Conservation (phyloP, 2,888 invertebrate genomes). For the Charanyca ferruginea region DNA sequence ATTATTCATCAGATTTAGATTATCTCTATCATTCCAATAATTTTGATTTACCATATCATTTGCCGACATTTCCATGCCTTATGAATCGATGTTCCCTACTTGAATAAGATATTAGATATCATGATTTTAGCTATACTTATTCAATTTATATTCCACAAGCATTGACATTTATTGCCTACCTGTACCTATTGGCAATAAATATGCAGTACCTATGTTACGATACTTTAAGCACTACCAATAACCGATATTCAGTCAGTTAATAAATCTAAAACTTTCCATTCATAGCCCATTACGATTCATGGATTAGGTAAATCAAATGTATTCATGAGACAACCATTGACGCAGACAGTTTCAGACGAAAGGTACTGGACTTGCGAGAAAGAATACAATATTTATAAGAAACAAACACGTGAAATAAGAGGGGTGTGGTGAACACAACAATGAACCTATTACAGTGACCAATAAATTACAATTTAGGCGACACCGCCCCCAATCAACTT, state of each 20-base stretch:
- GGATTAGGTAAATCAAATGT: constrained; percentile 10
- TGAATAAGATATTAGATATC: constrained; percentile 6
- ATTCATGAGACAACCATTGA: constrained; percentile 21
- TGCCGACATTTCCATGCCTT: constrained; percentile 14
- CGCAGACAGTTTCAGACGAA: neutral
- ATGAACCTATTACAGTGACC: constrained; percentile 60
- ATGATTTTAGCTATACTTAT: constrained; percentile 15
- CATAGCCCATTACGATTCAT: constrained; percentile 7
- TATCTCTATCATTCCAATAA: constrained; percentile 21
- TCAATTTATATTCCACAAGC: constrained; percentile 23
- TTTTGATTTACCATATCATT: constrained; percentile 15
- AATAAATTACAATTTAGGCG: constrained; percentile 71
- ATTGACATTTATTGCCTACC: constrained; percentile 26
- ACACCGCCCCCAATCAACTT: constrained; percentile 76
- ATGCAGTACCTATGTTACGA: constrained; percentile 8
- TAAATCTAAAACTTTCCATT: constrained; percentile 28
- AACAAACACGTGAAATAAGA: constrained; percentile 19
- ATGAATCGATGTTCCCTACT: constrained; percentile 11
- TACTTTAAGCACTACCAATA: neutral
- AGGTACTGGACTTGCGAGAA: neutral
- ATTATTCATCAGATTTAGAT: constrained; percentile 38
- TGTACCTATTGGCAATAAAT: constrained; percentile 31
- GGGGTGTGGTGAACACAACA: constrained; percentile 67
- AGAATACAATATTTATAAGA: neutral
- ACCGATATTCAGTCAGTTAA: constrained; percentile 1